phyloP scores from a whole-genome alignment of 1,140 invertebrate species.

The Drosophila azteca region DNA sequence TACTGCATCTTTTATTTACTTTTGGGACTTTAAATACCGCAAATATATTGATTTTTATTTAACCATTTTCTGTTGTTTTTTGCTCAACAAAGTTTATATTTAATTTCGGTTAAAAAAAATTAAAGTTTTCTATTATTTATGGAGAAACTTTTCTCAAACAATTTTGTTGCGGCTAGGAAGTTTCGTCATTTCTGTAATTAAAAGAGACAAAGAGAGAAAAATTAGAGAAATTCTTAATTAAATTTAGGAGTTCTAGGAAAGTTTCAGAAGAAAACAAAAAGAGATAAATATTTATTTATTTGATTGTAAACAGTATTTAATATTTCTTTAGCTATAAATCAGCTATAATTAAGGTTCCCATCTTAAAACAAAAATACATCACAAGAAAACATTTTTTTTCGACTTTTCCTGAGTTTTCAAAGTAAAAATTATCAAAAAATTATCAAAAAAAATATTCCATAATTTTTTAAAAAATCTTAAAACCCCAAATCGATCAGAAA shows the following conservation, averaged over 20 bases:
- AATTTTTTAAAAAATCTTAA: too few relatives aligned
- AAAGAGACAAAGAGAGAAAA: constrained; percentile 2
- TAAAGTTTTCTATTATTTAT: constrained; percentile 31
- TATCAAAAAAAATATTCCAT: too few relatives aligned
- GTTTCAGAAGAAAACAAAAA: too few relatives aligned
- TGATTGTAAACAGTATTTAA: too few relatives aligned
- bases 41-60: constrained; percentile 47
- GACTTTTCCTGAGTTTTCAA: too few relatives aligned
- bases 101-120: constrained; percentile 22
- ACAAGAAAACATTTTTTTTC: too few relatives aligned
- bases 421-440: too few relatives aligned
- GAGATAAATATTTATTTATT: too few relatives aligned
- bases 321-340: too few relatives aligned
- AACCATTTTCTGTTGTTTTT: constrained; percentile 50
- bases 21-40: constrained; percentile 50
- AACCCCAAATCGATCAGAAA: too few relatives aligned
- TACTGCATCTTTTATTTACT: constrained; percentile 58
- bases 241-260: background rate
- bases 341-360: too few relatives aligned
- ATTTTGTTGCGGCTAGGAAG: constrained; percentile 12
- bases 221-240: background rate
- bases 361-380: too few relatives aligned
- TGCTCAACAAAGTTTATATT: constrained; percentile 51
- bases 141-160: constrained; percentile 43
- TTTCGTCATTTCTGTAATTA: constrained; percentile 55